Percentiles rank a stretch among this genome's conserved stretches.
Evolutionary conservation across 2,797 vertebrate genomes (phyloP).

Genomic region (Tangara arthus): DNA sequence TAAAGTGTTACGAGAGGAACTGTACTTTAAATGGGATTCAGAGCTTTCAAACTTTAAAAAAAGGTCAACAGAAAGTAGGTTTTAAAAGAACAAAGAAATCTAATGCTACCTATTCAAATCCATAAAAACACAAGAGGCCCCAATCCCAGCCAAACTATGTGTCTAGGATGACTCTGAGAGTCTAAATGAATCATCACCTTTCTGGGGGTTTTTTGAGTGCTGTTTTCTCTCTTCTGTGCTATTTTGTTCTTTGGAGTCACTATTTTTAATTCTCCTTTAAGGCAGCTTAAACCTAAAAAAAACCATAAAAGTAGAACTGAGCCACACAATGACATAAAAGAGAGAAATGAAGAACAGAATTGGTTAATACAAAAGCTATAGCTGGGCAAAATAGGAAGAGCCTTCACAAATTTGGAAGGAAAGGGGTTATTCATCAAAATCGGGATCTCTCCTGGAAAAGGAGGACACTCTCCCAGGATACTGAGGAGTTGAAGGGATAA

Average conservation of each 20-base stretch:
- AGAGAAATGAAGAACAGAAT: background rate
- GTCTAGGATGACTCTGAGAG: background rate
- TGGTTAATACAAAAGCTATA: background rate
- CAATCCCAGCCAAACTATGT: background rate
- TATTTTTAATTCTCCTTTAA: constrained; percentile 20
- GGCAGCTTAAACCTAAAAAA: constrained; percentile 56
- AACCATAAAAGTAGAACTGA: background rate
- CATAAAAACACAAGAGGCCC: background rate
- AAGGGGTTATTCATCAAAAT: background rate
- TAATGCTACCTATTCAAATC: constrained; percentile 7
- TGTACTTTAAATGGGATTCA: background rate
- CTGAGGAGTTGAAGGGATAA: background rate
- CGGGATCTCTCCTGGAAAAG: background rate
- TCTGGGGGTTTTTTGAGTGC: background rate
- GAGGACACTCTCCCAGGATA: background rate
- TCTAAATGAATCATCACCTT: constrained; percentile 65
- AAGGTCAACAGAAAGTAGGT: background rate
- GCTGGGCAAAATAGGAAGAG: background rate
- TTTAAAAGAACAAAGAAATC: constrained; percentile 37
- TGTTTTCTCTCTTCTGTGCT: constrained; percentile 13
- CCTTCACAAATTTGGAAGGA: background rate
- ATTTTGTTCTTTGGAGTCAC: constrained; percentile 30
- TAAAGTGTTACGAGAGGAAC: background rate
- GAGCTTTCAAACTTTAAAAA: constrained; percentile 33
- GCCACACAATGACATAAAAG: background rate